Evolutionary conservation across 2,888 invertebrate species (phyloP).

Genomic region (Callimorpha dominula): DNA sequence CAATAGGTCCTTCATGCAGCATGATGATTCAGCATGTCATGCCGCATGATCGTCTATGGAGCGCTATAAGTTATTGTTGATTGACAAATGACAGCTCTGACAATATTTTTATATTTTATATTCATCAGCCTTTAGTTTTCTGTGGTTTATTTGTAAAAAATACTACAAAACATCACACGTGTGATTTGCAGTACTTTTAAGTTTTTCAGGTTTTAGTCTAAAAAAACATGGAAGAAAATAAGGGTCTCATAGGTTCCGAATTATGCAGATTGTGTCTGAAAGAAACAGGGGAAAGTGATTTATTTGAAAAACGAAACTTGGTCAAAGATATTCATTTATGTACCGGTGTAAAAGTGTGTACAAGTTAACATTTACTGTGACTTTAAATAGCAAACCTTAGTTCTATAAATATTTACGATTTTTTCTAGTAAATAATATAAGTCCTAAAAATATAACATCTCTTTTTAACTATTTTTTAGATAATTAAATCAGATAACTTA

Average conservation of each 20-base stretch:
- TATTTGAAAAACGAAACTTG: slow-evolving; percentile 53
- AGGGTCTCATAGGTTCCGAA: slow-evolving; percentile 47
- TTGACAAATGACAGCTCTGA: no score
- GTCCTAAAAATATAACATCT: no score
- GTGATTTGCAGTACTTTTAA: background rate
- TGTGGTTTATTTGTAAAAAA: no score
- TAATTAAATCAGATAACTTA: slow-evolving; percentile 57
- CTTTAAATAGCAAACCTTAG: no score
- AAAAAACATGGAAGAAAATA: background rate
- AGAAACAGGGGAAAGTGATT: slow-evolving; percentile 50
- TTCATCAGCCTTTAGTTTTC: no score
- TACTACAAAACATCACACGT: background rate
- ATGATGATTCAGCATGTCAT: no score
- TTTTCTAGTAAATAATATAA: background rate
- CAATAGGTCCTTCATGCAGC: no score
- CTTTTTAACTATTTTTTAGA: slow-evolving; percentile 41
- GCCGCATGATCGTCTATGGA: no score
- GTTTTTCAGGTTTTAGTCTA: background rate
- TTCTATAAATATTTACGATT: no score
- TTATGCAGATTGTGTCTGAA: slow-evolving; percentile 68
- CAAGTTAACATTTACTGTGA: no score
- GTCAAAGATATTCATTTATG: slow-evolving; percentile 55
- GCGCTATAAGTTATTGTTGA: no score
- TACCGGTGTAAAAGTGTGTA: slow-evolving; percentile 60
- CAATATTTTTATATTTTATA: no score